Conservation (phyloP, 2,113 vertebrate species). For the Pycnonotus jocosus region DNA sequence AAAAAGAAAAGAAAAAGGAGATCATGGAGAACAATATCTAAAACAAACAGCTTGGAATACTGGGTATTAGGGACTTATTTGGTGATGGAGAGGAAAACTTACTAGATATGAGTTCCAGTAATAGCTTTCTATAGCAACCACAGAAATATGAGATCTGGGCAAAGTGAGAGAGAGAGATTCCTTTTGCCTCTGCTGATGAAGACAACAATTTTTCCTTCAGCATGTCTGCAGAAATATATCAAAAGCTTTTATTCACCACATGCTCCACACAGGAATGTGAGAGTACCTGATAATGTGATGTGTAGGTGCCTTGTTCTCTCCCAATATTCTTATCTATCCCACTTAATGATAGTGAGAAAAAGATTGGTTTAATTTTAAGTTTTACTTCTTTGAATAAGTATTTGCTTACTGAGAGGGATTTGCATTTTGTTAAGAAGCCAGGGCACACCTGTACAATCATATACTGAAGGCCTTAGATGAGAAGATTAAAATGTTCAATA, state of each 20-base stretch:
- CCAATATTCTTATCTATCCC: not conserved
- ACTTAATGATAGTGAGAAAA: not conserved
- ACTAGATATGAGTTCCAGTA: slow-evolving; percentile 39
- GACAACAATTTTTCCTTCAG: slow-evolving; percentile 21
- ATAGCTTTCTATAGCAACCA: slow-evolving; percentile 48
- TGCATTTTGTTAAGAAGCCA: not conserved
- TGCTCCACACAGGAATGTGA: not conserved
- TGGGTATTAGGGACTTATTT: slow-evolving; percentile 31
- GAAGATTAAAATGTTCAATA: not conserved
- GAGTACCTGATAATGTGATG: not conserved
- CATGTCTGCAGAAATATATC: not conserved
- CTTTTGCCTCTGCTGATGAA: slow-evolving; percentile 8
- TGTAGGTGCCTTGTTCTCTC: not conserved
- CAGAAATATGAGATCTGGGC: slow-evolving; percentile 10
- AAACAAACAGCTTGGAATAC: slow-evolving; percentile 35
- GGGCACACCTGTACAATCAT: not conserved
- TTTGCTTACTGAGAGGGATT: not conserved
- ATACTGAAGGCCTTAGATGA: not conserved
- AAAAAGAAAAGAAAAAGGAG: not conserved
- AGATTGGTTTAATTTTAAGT: not conserved
- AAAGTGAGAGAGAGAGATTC: not conserved
- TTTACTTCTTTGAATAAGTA: not conserved
- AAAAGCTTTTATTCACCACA: not conserved
- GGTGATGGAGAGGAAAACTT: slow-evolving; percentile 39
- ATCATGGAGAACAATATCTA: slow-evolving; percentile 25